These are phyloP conservation scores for Phainopepla nitens DNA, from an alignment of 2,113 vertebrate species.

Conservation along the genomic window DNA sequence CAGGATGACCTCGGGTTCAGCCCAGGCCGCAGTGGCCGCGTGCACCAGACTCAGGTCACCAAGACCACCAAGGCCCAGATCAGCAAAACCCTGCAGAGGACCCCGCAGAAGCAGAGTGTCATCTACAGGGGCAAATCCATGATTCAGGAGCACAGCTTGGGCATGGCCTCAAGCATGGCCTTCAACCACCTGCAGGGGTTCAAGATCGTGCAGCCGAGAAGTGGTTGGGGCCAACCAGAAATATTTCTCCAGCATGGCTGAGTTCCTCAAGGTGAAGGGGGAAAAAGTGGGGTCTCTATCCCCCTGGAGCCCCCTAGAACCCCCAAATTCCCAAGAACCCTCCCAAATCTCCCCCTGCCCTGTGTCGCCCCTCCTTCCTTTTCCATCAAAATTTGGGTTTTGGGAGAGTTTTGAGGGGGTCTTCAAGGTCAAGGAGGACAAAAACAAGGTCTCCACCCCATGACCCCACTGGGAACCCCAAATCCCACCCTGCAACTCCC, in stretches of 20 bases:
- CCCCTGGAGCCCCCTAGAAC: accelerated
- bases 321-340: too few relatives aligned
- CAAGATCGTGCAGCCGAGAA: accelerated
- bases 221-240: neutral
- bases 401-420: accelerated
- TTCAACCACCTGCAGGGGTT: neutral
- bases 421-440: neutral
- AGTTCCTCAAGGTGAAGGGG: neutral
- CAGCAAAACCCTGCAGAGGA: neutral
- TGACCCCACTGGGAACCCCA: accelerated
- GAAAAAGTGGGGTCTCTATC: neutral
- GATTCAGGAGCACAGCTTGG: accelerated
- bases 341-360: accelerated
- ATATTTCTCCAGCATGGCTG: neutral
- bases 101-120: too few relatives aligned
- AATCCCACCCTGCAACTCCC: accelerated
- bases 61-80: neutral
- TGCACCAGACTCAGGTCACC: accelerated
- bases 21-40: accelerated
- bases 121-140: neutral
- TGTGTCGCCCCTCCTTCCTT: accelerated
- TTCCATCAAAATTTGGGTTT: neutral
- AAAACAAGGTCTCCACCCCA: accelerated
- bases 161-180: accelerated
- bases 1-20: accelerated